phyloP scores from a whole-genome alignment of 2,797 vertebrate genomes.

The Mastacembelus armatus region DNA sequence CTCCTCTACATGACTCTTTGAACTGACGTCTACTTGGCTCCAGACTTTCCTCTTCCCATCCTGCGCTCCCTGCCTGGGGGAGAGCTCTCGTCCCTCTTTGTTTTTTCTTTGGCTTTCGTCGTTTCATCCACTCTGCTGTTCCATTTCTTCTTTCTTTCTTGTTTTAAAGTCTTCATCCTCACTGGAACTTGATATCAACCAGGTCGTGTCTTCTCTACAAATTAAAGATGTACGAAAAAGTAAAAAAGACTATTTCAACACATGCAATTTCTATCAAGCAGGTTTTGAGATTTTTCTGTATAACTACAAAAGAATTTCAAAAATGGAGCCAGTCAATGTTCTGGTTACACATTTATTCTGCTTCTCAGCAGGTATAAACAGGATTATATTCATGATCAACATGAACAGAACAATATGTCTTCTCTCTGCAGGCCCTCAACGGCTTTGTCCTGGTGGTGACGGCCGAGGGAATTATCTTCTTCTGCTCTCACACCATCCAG shows the following conservation, averaged over 20 bases:
- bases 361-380: no score
- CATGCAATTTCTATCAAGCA: no score
- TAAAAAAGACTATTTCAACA: no score
- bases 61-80: constrained; percentile 11
- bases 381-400: no score
- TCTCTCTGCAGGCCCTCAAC: constrained; percentile 72
- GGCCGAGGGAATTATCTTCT: constrained; percentile 85
- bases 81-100: constrained; percentile 25
- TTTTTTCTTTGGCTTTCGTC: not conserved
- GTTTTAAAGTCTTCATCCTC: no score
- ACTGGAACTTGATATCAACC: no score
- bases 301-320: no score
- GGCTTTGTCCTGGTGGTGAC: constrained; percentile 87
- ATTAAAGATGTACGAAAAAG: no score
- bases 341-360: no score
- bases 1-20: constrained; percentile 17
- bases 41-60: not conserved
- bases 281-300: no score
- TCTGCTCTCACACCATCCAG: constrained; percentile 86
- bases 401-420: not conserved
- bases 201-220: no score
- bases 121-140: not conserved
- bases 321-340: no score
- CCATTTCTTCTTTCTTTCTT: not conserved
- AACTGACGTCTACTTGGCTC: constrained; percentile 15